Evolutionary conservation across 2,113 vertebrate genomes (phyloP).

Genomic region (Corvus cornix): DNA sequence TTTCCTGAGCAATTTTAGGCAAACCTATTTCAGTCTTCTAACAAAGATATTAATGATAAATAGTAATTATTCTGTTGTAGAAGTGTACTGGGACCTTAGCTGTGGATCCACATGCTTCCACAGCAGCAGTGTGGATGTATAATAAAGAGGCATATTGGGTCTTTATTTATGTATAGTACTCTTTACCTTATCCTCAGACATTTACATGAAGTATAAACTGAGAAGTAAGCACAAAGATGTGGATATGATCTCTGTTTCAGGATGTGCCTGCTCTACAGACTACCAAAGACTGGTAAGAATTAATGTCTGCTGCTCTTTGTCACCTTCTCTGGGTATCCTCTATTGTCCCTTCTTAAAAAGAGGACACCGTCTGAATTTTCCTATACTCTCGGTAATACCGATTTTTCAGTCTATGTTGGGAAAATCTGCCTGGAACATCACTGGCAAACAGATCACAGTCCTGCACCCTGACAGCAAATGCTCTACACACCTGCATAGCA

Average conservation of each 20-base stretch:
- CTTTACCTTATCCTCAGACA: neutral
- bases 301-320: neutral
- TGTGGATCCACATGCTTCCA: neutral
- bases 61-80: constrained; percentile 6
- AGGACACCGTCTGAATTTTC: neutral
- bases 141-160: constrained; percentile 3
- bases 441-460: neutral
- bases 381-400: neutral
- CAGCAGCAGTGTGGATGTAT: neutral
- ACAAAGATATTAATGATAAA: constrained; percentile 20
- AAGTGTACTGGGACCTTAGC: neutral
- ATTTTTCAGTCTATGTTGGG: neutral
- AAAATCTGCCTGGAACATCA: neutral
- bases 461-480: neutral
- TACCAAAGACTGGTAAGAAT: neutral
- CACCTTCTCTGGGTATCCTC: neutral
- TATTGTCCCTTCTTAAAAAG: neutral
- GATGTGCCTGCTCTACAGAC: neutral
- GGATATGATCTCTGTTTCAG: neutral
- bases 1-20: constrained; percentile 26
- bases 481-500: neutral
- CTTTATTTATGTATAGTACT: constrained; percentile 10
- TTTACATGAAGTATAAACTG: neutral
- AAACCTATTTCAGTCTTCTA: neutral
- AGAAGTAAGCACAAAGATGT: neutral